Conservation (phyloP, 2,113 vertebrate genomes). For the Setophaga kirtlandii region DNA sequence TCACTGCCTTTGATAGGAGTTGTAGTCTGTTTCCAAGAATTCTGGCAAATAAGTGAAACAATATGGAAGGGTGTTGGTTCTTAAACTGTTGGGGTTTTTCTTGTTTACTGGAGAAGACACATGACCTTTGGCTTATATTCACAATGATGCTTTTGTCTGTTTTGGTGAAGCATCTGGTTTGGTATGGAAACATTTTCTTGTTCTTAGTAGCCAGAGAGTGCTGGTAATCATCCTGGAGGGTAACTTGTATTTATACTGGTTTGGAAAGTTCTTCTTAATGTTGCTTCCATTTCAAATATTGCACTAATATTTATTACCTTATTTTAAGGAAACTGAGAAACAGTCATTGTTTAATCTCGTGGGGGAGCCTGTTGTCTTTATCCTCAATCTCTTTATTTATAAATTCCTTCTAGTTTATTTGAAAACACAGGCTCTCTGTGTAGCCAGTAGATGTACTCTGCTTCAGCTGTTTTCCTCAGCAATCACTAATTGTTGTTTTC, state of each 20-base stretch:
- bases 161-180: conserved; percentile 48
- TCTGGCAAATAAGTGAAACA: conserved; percentile 31
- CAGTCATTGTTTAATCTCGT: conserved; percentile 9
- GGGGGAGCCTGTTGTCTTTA: neutral
- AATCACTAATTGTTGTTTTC: neutral
- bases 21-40: conserved; percentile 5
- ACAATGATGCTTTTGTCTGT: conserved; percentile 33
- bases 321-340: neutral
- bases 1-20: neutral
- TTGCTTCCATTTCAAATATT: neutral
- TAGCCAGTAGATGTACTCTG: neutral
- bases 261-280: neutral
- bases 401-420: conserved; percentile 40
- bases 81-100: neutral
- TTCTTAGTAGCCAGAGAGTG: neutral
- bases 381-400: conserved; percentile 32
- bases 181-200: conserved; percentile 8
- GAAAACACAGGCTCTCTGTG: neutral
- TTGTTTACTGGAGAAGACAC: conserved; percentile 16
- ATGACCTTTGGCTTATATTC: conserved; percentile 18
- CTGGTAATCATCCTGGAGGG: neutral
- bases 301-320: conserved; percentile 14
- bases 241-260: conserved; percentile 7
- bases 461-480: neutral
- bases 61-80: neutral